phyloP scores from a whole-genome alignment of 2,797 vertebrate species.

The Sebastes baramenuke region DNA sequence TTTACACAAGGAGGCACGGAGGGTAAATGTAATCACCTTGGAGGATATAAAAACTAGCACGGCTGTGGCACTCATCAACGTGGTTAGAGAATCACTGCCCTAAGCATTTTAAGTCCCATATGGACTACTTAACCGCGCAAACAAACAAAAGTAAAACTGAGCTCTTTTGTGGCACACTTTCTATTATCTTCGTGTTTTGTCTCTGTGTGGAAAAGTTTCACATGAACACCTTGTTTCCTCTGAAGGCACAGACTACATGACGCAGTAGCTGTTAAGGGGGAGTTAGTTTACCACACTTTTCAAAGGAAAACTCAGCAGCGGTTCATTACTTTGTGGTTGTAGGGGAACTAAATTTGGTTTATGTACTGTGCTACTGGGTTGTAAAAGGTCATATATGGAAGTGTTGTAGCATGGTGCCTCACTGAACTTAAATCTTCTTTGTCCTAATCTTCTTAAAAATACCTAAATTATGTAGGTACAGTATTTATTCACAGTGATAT shows the following conservation, averaged over 20 bases:
- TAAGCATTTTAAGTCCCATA: neutral
- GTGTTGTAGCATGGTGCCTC: neutral
- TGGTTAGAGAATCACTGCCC: neutral
- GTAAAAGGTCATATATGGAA: conserved; percentile 33
- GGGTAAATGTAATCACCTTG: neutral
- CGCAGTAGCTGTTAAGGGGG: neutral
- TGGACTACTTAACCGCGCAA: neutral
- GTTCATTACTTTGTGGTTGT: conserved; percentile 30
- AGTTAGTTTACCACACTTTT: conserved; percentile 2
- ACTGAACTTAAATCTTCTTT: neutral
- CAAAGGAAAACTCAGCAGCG: conserved; percentile 19
- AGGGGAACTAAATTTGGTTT: conserved; percentile 29
- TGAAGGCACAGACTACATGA: neutral
- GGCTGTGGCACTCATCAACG: neutral
- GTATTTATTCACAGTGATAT: neutral
- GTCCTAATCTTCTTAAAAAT: neutral
- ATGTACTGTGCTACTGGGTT: conserved; percentile 23
- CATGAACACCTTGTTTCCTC: neutral
- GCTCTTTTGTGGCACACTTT: conserved; percentile 4
- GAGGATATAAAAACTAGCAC: conserved; percentile 16
- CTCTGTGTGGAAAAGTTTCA: conserved; percentile 16
- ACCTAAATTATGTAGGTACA: neutral
- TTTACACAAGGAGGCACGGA: conserved; percentile 6
- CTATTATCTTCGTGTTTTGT: conserved; percentile 13
- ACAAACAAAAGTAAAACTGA: conserved; percentile 2